These are phyloP conservation scores for Calliphora vicina DNA, from an alignment of 1,140 invertebrate species.

Conservation along the genomic window DNA sequence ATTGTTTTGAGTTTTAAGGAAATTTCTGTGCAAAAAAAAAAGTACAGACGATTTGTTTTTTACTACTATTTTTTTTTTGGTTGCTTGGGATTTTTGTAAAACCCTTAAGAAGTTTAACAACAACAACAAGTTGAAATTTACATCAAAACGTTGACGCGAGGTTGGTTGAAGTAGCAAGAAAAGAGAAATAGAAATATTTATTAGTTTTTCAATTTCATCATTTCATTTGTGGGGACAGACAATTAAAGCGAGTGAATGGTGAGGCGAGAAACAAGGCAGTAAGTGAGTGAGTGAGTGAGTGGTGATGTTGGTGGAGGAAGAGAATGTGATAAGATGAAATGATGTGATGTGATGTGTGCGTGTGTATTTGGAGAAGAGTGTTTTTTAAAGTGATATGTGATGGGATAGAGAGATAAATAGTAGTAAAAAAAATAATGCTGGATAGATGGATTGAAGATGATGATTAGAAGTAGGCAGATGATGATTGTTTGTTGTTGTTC, in stretches of 20 bases:
- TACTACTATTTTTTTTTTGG: no score
- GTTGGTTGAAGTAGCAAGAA: background rate
- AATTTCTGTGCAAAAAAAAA: background rate
- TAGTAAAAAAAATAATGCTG: background rate
- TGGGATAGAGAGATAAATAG: background rate
- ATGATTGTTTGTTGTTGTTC: background rate
- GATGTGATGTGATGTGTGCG: background rate
- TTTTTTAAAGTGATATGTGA: background rate
- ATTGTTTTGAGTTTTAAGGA: background rate
- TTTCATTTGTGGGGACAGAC: no score
- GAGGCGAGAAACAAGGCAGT: no score
- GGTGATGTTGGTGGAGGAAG: no score
- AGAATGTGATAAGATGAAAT: no score
- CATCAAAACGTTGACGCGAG: background rate
- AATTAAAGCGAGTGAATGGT: no score
- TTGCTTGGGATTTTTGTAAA: background rate
- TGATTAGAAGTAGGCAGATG: background rate
- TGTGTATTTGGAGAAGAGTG: background rate
- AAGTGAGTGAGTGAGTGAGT: no score
- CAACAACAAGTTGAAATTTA: background rate
- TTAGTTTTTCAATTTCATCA: background rate
- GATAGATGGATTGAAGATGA: background rate
- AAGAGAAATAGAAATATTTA: background rate
- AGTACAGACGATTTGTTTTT: background rate
- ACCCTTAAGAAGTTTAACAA: background rate